Conservation (phyloP, 2,888 invertebrate species). For the Tenodera sinensis region DNA sequence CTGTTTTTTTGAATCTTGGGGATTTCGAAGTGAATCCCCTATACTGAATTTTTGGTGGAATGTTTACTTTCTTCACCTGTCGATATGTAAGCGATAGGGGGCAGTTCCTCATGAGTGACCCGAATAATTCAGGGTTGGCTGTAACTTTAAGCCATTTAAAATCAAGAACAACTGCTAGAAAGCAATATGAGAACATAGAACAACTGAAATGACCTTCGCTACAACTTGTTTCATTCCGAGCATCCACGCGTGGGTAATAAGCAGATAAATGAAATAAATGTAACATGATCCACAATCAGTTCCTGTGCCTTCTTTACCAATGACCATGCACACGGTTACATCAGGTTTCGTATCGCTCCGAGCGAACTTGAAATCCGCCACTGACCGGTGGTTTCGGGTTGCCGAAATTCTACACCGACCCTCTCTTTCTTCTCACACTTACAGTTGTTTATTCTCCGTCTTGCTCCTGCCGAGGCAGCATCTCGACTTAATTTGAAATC, state of each 20-base stretch:
- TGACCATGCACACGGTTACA: background rate
- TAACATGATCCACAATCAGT: background rate
- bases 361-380: conserved; percentile 2
- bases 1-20: too few relatives aligned
- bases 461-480: conserved; percentile 17
- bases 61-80: too few relatives aligned
- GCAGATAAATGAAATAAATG: background rate
- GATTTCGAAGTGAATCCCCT: too few relatives aligned
- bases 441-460: conserved; percentile 17
- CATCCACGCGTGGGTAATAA: background rate
- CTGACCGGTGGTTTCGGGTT: conserved; percentile 14
- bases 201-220: background rate
- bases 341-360: background rate
- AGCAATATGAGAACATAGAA: background rate
- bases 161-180: background rate
- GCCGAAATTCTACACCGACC: background rate
- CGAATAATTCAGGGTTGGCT: too few relatives aligned
- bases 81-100: too few relatives aligned
- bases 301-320: background rate
- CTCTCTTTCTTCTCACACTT: conserved; percentile 3
- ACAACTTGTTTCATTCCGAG: background rate
- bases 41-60: too few relatives aligned
- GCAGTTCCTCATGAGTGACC: too few relatives aligned
- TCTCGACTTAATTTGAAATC: conserved; percentile 30
- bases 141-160: background rate